phyloP scores from a whole-genome alignment of 2,113 vertebrate genomes.

The Loxodonta africana region DNA sequence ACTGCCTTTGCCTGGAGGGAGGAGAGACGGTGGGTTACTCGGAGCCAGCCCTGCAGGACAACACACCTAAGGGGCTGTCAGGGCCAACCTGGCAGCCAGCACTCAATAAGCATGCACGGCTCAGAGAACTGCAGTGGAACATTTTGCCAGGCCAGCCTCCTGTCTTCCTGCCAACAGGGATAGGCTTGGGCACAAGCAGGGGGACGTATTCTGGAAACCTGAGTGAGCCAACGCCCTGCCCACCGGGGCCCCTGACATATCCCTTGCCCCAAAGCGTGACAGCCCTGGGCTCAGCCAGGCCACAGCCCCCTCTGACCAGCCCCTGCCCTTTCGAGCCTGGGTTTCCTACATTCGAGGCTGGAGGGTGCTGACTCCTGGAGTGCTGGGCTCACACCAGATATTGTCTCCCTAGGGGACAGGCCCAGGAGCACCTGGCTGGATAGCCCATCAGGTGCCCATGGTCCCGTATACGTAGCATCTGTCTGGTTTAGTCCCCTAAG shows the following conservation, averaged over 20 bases:
- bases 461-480: fast-evolving
- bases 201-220: fast-evolving
- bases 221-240: background rate
- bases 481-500: fast-evolving
- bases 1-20: slow-evolving; percentile 91
- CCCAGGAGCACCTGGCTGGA: fast-evolving
- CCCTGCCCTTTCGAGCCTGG: fast-evolving
- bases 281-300: background rate
- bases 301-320: background rate
- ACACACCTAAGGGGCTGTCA: fast-evolving
- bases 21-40: background rate
- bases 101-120: fast-evolving
- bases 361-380: background rate
- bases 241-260: background rate
- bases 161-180: fast-evolving
- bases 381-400: background rate
- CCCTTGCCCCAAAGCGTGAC: no score
- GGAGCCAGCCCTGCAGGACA: background rate
- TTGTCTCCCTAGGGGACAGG: background rate
- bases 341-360: background rate
- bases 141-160: no score
- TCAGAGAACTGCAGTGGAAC: fast-evolving
- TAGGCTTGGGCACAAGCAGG: background rate
- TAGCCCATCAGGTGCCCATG: background rate
- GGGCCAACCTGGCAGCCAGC: background rate